Evolutionary conservation across 2,797 vertebrate species (phyloP).

Genomic region (Perodicticus potto): DNA sequence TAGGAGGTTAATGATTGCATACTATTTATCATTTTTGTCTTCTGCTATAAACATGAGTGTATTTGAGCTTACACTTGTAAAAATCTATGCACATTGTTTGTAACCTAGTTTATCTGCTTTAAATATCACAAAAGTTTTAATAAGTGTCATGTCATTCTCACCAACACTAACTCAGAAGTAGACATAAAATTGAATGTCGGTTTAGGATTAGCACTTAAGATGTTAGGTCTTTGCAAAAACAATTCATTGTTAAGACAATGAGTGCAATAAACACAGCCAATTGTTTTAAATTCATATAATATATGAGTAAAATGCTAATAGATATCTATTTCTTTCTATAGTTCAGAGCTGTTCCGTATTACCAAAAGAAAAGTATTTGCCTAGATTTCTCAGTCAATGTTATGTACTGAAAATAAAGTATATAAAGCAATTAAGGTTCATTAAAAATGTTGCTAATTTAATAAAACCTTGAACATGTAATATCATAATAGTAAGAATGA

Average conservation of each 20-base stretch:
- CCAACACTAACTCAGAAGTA: background rate
- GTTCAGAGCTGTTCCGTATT: background rate
- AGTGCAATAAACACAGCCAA: background rate
- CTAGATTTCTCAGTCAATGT: constrained; percentile 50
- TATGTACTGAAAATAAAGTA: constrained; percentile 51
- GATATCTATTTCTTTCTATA: constrained; percentile 15
- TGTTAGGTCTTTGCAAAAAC: constrained; percentile 17
- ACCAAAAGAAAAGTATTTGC: constrained; percentile 32
- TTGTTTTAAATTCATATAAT: constrained; percentile 28
- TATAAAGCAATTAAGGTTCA: constrained; percentile 77
- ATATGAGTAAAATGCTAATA: constrained; percentile 26
- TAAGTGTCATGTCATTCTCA: background rate
- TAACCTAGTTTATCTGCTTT: constrained; percentile 8
- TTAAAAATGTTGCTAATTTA: constrained; percentile 78
- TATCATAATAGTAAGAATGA: constrained; percentile 80
- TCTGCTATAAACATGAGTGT: background rate
- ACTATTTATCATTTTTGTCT: background rate
- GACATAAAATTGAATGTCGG: background rate
- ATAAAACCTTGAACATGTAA: constrained; percentile 75
- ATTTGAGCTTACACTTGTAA: background rate
- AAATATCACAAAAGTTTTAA: background rate
- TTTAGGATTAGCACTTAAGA: constrained; percentile 28
- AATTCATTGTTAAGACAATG: constrained; percentile 54
- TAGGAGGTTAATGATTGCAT: background rate
- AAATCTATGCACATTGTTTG: background rate